Evolutionary conservation across 2,113 vertebrate genomes (phyloP).

Genomic region (Equus quagga): DNA sequence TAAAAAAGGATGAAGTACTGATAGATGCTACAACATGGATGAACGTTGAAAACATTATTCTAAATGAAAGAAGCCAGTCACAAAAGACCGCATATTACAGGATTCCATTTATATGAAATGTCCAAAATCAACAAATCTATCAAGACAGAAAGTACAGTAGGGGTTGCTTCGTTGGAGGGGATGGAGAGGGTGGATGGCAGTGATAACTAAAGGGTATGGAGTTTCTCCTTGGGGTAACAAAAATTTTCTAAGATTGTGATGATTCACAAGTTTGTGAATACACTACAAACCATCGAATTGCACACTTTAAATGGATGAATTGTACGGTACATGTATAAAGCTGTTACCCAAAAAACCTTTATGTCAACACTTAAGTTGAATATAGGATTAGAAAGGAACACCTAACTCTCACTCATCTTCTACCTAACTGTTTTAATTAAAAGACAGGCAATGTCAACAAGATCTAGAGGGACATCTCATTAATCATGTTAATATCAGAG

Average conservation of each 20-base stretch:
- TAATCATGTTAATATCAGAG: slow-evolving; percentile 25
- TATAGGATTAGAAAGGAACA: not conserved
- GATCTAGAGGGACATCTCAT: not conserved
- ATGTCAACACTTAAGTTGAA: not conserved
- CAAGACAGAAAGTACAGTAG: not conserved
- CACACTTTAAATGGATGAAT: not conserved
- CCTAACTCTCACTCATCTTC: not conserved
- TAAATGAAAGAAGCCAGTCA: not conserved
- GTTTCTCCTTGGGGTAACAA: not conserved
- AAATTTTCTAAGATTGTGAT: not conserved
- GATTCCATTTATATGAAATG: not conserved
- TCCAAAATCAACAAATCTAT: not conserved
- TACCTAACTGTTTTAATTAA: slow-evolving; percentile 19
- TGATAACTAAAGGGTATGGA: not conserved
- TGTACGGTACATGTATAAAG: not conserved
- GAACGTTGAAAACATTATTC: not conserved
- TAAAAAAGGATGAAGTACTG: not conserved
- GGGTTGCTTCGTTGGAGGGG: not conserved
- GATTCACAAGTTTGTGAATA: not conserved
- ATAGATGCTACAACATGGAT: not conserved
- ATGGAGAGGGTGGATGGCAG: not conserved
- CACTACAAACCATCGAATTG: not conserved
- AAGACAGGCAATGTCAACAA: slow-evolving; percentile 13
- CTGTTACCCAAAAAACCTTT: not conserved
- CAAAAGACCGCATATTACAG: not conserved